Evolutionary conservation across 1,140 invertebrate genomes (phyloP).

Genomic region (Probaryconus sp.): DNA sequence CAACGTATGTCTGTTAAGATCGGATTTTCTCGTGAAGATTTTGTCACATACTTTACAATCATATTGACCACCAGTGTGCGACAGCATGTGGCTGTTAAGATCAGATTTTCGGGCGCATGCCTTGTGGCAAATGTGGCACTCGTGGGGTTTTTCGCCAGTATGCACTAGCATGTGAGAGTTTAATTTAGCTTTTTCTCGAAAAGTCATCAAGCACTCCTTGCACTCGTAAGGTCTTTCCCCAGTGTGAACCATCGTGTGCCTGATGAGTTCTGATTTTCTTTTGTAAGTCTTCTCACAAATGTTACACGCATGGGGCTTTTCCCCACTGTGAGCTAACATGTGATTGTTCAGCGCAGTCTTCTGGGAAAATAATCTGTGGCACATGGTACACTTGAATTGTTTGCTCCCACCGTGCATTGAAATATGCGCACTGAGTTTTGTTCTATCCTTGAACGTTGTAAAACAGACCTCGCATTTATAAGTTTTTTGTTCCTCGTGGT

Average conservation of each 20-base stretch:
- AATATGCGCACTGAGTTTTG: constrained; percentile 82
- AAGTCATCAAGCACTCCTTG: constrained; percentile 79
- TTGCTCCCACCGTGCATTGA: constrained; percentile 83
- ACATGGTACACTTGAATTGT: constrained; percentile 84
- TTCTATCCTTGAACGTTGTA: constrained; percentile 78
- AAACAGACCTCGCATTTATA: constrained; percentile 78
- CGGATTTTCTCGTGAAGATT: constrained; percentile 85
- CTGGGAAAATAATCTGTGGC: constrained; percentile 70
- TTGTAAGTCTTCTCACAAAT: constrained; percentile 78
- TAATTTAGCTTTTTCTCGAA: constrained; percentile 80
- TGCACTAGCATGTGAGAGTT: constrained; percentile 86
- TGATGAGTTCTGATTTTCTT: constrained; percentile 78
- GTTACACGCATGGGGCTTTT: constrained; percentile 79
- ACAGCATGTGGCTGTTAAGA: constrained; percentile 74
- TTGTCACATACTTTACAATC: constrained; percentile 86
- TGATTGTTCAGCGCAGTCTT: constrained; percentile 74
- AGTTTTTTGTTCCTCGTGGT: constrained; percentile 76
- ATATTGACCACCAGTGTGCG: constrained; percentile 80
- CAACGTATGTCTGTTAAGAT: constrained; percentile 83
- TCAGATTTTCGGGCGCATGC: constrained; percentile 74
- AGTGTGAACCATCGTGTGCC: constrained; percentile 78
- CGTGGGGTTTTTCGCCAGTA: constrained; percentile 82
- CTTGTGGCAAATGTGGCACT: constrained; percentile 81
- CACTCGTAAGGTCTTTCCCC: constrained; percentile 80
- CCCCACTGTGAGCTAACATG: constrained; percentile 75